These are phyloP conservation scores for Xanthostigma xanthostigma DNA, from an alignment of 2,888 invertebrate genomes.

Conservation along the genomic window DNA sequence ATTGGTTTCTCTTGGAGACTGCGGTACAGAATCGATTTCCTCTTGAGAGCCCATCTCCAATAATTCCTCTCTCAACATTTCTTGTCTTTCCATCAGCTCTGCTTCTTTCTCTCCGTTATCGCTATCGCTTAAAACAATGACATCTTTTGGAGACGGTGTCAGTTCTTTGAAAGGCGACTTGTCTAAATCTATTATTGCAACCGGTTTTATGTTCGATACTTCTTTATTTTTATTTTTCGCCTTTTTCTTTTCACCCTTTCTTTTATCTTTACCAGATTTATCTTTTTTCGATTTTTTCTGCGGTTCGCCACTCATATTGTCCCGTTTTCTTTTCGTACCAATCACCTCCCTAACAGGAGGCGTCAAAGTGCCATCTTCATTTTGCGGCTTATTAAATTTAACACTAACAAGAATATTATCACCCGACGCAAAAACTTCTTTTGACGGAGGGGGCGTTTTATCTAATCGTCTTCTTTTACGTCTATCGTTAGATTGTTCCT, in stretches of 20 bases:
- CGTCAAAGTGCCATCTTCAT: constrained; percentile 24
- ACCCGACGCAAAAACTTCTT: constrained; percentile 85
- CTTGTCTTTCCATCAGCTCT: constrained; percentile 20
- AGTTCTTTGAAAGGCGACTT: constrained; percentile 73
- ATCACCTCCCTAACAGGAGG: constrained; percentile 18
- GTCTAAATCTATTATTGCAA: constrained; percentile 74
- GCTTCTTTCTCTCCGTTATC: constrained; percentile 42
- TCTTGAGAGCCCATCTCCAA: constrained; percentile 25
- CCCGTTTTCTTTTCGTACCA: constrained; percentile 28
- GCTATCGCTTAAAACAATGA: constrained; percentile 73
- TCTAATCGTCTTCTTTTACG: constrained; percentile 26
- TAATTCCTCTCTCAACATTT: constrained; percentile 24
- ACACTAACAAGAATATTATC: constrained; percentile 88
- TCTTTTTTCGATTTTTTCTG: constrained; percentile 28
- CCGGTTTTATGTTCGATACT: constrained; percentile 50
- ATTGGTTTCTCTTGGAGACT: constrained; percentile 3
- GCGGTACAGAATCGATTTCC: constrained; percentile 9
- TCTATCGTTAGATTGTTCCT: constrained; percentile 19
- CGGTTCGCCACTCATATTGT: constrained; percentile 22
- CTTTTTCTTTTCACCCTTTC: constrained; percentile 23
- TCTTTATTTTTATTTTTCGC: constrained; percentile 24
- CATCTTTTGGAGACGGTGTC: constrained; percentile 62
- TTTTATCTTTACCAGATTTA: constrained; percentile 15
- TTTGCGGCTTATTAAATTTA: constrained; percentile 63
- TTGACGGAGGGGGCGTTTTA: constrained; percentile 51